A percentile compares a stretch with the other conserved stretches of the same genome.
Conservation (phyloP, 1,140 invertebrate genomes). For the Ceratitis capitata region DNA sequence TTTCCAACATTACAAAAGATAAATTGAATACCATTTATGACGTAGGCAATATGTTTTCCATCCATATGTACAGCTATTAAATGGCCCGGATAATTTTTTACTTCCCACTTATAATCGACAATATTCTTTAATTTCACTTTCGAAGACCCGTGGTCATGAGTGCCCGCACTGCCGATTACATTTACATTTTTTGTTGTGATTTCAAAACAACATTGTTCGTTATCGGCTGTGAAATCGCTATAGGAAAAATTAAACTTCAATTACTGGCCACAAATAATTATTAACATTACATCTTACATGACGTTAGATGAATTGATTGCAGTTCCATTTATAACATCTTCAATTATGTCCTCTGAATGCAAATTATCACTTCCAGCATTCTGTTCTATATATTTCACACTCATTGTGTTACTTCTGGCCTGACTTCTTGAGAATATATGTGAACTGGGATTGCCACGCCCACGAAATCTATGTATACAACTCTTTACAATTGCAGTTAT, state of each 20-base stretch:
- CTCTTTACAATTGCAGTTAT: constrained; percentile 36
- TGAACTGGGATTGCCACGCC: constrained; percentile 33
- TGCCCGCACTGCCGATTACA: constrained; percentile 75
- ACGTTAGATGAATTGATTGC: too few species aligned
- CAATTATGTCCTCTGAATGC: background rate
- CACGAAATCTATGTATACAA: constrained; percentile 25
- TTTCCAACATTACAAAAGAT: background rate
- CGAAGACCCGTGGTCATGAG: constrained; percentile 80
- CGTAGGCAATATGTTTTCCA: constrained; percentile 89
- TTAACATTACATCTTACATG: constrained; percentile 42
- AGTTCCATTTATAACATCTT: background rate
- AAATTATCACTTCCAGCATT: background rate
- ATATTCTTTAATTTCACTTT: constrained; percentile 91
- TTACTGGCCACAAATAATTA: background rate
- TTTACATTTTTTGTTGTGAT: constrained; percentile 76
- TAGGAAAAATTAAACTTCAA: constrained; percentile 46
- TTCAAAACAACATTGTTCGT: constrained; percentile 75
- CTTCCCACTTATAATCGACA: constrained; percentile 93
- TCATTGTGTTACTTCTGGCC: background rate
- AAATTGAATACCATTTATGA: constrained; percentile 77
- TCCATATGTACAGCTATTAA: constrained; percentile 88
- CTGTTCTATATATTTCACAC: background rate
- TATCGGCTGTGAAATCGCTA: constrained; percentile 76
- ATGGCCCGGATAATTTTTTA: constrained; percentile 84
- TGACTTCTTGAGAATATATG: background rate